Percentiles rank a stretch among this genome's conserved stretches.
phyloP scores from a whole-genome alignment of 2,888 invertebrate genomes.

The Idaea aversata region DNA sequence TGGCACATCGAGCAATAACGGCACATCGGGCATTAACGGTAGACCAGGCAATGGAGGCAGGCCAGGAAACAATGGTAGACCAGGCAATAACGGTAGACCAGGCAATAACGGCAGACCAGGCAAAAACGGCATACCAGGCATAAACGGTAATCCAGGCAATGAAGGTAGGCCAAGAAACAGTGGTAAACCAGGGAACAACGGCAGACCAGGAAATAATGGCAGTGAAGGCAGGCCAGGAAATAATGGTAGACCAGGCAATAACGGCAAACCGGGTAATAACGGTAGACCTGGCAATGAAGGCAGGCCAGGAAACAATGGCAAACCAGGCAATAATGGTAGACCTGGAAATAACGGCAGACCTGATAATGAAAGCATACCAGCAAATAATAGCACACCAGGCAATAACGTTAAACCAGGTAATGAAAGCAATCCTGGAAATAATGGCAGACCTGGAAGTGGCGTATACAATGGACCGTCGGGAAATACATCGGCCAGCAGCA shows the following conservation, averaged over 20 bases:
- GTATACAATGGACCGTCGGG: neutral
- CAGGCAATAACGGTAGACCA: too few species aligned
- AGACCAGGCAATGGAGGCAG: neutral
- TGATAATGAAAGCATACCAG: neutral
- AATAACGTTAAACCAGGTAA: neutral
- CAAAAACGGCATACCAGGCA: too few species aligned
- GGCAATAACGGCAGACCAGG: neutral
- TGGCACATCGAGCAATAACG: neutral
- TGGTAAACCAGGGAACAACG: neutral
- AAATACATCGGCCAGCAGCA: neutral
- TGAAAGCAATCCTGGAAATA: neutral
- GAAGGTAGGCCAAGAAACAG: neutral
- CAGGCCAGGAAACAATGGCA: neutral
- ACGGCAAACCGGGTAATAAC: neutral
- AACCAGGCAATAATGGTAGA: neutral
- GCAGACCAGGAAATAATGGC: neutral
- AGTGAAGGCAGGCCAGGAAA: neutral
- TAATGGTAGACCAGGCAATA: neutral
- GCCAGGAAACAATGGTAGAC: neutral
- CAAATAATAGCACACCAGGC: neutral
- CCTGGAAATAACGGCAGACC: neutral
- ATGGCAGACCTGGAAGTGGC: neutral
- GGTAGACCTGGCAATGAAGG: neutral
- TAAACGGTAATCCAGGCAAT: neutral
- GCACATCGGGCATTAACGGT: neutral